Evolutionary conservation across 2,888 invertebrate genomes (phyloP), one percentile per base, ranked within the genome.

Genomic region (Crossocerus cetratus): DNA sequence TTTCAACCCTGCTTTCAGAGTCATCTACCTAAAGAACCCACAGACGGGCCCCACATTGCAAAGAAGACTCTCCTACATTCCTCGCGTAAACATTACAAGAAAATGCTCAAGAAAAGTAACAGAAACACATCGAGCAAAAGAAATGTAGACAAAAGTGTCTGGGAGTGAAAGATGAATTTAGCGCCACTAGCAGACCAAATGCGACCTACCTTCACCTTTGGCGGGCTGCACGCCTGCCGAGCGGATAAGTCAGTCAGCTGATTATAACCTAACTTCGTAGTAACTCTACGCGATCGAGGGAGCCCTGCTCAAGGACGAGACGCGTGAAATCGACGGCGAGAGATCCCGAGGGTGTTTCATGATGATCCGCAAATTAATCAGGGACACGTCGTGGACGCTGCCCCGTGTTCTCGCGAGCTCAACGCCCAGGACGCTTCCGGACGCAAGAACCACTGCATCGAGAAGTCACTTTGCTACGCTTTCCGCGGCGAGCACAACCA

Each of bases 401-500:
- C 16, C 16, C 4, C 49, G 49, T 16, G 3, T 16, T 49, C 14
- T 49, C 49, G 49, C 49, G 32, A 8, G 1, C 32, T 32, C 32
- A 11, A 32, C 32, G 32, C 8, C 32, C 53, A 45, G 21, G 64
- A 72, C n/a, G 49, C 22, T 61, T 57, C 16, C 42, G 32, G 43
- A 22, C 21, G n/a, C 55, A 42, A 61, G 20, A 42, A 61, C 32
- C 11, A 11, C 32, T 3, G 32, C 32, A 32, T 32, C 8, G 8
- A 32, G 32, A 54, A 57, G 18, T 20, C 20, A 58, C 32, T 49
- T 32, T 32, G 32, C 32, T 11, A 32, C 32, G 32, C 32, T 32
- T 32, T n/a, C 18, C 23, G 59, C 55, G 16, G 63, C 59, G 44
- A 74, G 72, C 20, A 82, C 88, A 55, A 89, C 89, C 20, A 89